A percentile compares a stretch with the other conserved stretches of the same genome.
Conservation (phyloP, 2,797 vertebrate genomes). For the Esox masquinongy region DNA sequence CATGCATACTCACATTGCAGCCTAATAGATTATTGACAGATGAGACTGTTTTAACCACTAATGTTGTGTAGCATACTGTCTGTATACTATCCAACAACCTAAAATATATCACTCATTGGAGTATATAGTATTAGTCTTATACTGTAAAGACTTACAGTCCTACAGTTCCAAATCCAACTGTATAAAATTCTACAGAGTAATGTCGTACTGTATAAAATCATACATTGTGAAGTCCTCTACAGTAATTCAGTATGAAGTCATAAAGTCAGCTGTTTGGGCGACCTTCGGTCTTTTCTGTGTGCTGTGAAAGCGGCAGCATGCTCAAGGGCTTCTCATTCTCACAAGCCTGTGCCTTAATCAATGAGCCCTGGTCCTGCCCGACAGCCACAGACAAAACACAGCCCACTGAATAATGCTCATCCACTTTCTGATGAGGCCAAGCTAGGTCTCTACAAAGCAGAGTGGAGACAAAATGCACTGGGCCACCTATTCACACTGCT, state of each 20-base stretch:
- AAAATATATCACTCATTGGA: neutral
- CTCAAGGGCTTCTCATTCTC: neutral
- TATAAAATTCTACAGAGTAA: too few relatives aligned
- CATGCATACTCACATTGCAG: neutral
- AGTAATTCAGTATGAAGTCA: neutral
- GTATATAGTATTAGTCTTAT: neutral
- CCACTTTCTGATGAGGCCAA: neutral
- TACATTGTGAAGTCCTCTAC: too few relatives aligned
- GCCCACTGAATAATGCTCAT: slow-evolving; percentile 7
- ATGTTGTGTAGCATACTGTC: too few relatives aligned
- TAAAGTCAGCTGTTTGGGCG: neutral
- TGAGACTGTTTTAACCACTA: too few relatives aligned
- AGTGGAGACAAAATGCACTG: neutral
- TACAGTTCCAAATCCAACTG: too few relatives aligned
- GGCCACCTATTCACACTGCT: neutral
- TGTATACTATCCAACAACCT: too few relatives aligned
- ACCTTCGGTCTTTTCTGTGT: neutral
- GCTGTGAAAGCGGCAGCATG: neutral
- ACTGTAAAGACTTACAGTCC: too few relatives aligned
- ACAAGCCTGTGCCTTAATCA: slow-evolving; percentile 2
- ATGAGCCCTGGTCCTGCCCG: neutral
- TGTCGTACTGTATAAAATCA: too few relatives aligned
- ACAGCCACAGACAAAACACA: neutral
- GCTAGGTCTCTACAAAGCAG: neutral
- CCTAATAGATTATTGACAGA: neutral